phyloP scores from a whole-genome alignment of 2,888 invertebrate genomes.

The Macrosiphum euphorbiae region DNA sequence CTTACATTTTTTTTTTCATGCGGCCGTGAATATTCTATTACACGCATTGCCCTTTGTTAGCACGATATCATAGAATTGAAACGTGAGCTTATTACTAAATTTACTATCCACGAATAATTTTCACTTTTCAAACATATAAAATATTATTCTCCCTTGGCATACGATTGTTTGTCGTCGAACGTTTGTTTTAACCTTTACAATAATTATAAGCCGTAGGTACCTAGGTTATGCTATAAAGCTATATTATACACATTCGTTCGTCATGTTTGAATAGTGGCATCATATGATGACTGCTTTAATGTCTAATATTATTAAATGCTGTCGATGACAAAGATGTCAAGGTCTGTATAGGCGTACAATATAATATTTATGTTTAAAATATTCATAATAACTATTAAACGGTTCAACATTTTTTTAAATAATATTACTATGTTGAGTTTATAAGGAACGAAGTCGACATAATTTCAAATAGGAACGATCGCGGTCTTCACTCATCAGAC shows the following conservation, averaged over 20 bases:
- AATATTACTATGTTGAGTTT: not conserved
- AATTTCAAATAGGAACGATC: too few relatives aligned
- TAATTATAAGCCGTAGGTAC: not conserved
- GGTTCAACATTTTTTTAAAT: not conserved
- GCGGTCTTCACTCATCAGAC: too few relatives aligned
- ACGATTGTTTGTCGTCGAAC: not conserved
- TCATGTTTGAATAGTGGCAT: not conserved
- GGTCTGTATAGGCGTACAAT: not conserved
- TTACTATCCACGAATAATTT: slow-evolving; percentile 25
- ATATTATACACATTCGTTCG: not conserved
- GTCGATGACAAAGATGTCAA: not conserved
- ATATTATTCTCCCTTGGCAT: not conserved
- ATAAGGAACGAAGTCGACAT: too few relatives aligned
- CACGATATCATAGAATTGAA: slow-evolving; percentile 1
- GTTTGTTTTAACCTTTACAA: slow-evolving; percentile 1
- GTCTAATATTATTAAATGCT: not conserved
- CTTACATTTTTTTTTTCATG: not conserved
- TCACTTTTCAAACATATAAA: slow-evolving; percentile 15
- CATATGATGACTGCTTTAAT: slow-evolving; percentile 4
- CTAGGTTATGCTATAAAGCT: not conserved
- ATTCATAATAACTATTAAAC: not conserved
- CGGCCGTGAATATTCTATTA: slow-evolving; percentile 36
- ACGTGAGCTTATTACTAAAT: slow-evolving; percentile 50
- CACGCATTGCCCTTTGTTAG: slow-evolving; percentile 1
- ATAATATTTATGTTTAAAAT: not conserved